These are phyloP conservation scores for Tricholauxania praeusta DNA, from an alignment of 2,888 invertebrate genomes.

Conservation along the genomic window DNA sequence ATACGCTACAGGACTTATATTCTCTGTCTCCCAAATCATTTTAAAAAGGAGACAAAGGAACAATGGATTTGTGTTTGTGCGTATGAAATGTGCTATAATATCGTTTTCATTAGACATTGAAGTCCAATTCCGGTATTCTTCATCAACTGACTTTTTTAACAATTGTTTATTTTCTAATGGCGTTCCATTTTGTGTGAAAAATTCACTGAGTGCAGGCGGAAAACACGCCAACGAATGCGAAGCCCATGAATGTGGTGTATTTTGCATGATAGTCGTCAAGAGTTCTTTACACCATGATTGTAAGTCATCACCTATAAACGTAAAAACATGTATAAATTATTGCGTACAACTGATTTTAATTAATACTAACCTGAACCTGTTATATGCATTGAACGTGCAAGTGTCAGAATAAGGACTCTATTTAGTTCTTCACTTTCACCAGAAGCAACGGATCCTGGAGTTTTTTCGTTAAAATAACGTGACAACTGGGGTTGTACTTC, in stretches of 20 bases:
- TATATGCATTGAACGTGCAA: slow-evolving; percentile 94
- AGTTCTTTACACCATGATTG: slow-evolving; percentile 90
- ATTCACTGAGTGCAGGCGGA: slow-evolving; percentile 89
- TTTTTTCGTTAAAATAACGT: slow-evolving; percentile 91
- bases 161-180: slow-evolving; percentile 91
- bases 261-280: slow-evolving; percentile 89
- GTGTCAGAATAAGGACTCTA: slow-evolving; percentile 89
- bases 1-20: slow-evolving; percentile 94
- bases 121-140: slow-evolving; percentile 96
- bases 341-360: background rate
- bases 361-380: slow-evolving; percentile 77
- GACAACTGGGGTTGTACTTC: slow-evolving; percentile 96
- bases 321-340: background rate
- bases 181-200: slow-evolving; percentile 87
- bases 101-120: slow-evolving; percentile 98
- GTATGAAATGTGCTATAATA: slow-evolving; percentile 94
- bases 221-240: slow-evolving; percentile 93
- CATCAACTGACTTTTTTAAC: slow-evolving; percentile 92
- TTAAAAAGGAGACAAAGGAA: slow-evolving; percentile 96
- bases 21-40: slow-evolving; percentile 93
- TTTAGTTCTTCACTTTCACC: slow-evolving; percentile 96
- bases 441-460: slow-evolving; percentile 78
- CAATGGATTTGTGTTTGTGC: slow-evolving; percentile 90
- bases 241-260: slow-evolving; percentile 96
- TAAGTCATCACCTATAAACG: slow-evolving; percentile 61